These are phyloP conservation scores for Drosophila falleni DNA, from an alignment of 2,888 invertebrate genomes.

Conservation along the genomic window DNA sequence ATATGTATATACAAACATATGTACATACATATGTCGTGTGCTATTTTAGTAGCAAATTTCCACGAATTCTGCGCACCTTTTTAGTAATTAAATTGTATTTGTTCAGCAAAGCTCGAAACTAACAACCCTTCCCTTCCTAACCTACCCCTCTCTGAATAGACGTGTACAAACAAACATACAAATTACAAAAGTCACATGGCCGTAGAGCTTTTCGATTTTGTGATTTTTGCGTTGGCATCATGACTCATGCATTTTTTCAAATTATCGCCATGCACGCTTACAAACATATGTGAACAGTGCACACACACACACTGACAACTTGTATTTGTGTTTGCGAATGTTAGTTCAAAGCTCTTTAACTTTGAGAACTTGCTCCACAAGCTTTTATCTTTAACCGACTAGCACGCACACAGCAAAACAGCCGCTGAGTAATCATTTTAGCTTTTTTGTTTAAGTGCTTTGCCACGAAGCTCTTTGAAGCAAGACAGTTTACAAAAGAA, in stretches of 20 bases:
- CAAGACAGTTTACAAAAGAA: neutral
- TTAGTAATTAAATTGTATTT: slow-evolving; percentile 37
- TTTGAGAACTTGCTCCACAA: slow-evolving; percentile 42
- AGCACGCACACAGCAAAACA: slow-evolving; percentile 13
- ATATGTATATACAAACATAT: slow-evolving; percentile 4
- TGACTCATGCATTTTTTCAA: slow-evolving; percentile 70
- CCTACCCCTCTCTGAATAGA: slow-evolving; percentile 11
- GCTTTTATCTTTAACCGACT: slow-evolving; percentile 64
- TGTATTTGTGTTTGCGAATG: slow-evolving; percentile 7
- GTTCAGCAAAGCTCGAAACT: slow-evolving; percentile 26
- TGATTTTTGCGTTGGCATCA: slow-evolving; percentile 55
- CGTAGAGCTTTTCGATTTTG: slow-evolving; percentile 42
- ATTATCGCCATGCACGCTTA: slow-evolving; percentile 23
- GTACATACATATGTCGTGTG: slow-evolving; percentile 11
- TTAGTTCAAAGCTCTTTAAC: slow-evolving; percentile 46
- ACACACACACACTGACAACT: slow-evolving; percentile 4
- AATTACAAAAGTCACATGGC: slow-evolving; percentile 65
- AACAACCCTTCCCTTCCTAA: slow-evolving; percentile 26
- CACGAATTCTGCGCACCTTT: slow-evolving; percentile 54
- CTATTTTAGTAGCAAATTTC: slow-evolving; percentile 57
- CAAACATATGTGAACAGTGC: slow-evolving; percentile 4
- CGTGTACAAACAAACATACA: neutral
- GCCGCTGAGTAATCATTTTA: slow-evolving; percentile 33
- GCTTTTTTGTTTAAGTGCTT: slow-evolving; percentile 12
- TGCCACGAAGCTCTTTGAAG: slow-evolving; percentile 19